Conservation (phyloP, 2,888 invertebrate species). For the Lottia scabra region DNA sequence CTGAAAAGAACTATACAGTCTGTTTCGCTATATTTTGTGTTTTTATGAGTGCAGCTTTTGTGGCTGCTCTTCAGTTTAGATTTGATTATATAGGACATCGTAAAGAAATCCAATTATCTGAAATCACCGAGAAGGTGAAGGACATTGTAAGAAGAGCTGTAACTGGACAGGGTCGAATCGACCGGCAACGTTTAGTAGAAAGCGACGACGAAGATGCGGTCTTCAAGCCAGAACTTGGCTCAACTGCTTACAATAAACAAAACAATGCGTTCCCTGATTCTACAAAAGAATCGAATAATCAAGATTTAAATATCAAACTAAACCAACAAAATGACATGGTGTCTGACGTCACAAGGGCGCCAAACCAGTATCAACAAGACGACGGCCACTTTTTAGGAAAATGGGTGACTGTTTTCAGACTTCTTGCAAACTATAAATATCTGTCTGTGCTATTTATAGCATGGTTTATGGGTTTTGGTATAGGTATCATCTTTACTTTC, state of each 20-base stretch:
- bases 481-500: constrained; percentile 98
- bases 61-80: constrained; percentile 88
- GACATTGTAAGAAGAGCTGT: constrained; percentile 53
- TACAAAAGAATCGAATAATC: constrained; percentile 8
- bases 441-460: constrained; percentile 87
- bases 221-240: constrained; percentile 21
- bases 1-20: constrained; percentile 98
- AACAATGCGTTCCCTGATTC: not conserved
- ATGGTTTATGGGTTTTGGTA: constrained; percentile 99
- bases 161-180: constrained; percentile 46
- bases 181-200: constrained; percentile 47
- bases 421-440: constrained; percentile 90
- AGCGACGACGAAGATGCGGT: constrained; percentile 51
- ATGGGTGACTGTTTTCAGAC: constrained; percentile 91
- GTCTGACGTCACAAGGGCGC: constrained; percentile 52
- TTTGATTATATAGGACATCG: constrained; percentile 69
- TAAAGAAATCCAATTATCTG: constrained; percentile 49
- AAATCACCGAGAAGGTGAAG: constrained; percentile 55
- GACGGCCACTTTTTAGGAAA: constrained; percentile 69
- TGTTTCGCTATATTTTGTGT: constrained; percentile 98
- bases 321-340: constrained; percentile 56
- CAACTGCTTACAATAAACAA: constrained; percentile 12
- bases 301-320: constrained; percentile 68
- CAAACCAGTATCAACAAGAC: constrained; percentile 26
- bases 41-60: constrained; percentile 93